Base-by-base conservation (phyloP, 1,140 invertebrate genomes). In the Pseudachorutes palmiensis region DNA sequence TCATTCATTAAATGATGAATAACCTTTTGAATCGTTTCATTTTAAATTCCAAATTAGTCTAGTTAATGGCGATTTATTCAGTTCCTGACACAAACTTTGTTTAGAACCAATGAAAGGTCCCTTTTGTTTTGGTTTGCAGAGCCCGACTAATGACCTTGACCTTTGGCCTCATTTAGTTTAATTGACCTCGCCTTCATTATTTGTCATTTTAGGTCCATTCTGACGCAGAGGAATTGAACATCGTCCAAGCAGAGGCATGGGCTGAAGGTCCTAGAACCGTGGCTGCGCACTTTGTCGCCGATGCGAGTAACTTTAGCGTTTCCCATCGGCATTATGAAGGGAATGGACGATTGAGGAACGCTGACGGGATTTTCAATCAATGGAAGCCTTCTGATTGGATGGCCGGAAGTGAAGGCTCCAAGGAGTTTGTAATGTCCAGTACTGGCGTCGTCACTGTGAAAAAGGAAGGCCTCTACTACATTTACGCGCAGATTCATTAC, bases 391-490 rank as follows among this genome's bases (percentile, higher is more conserved):
- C 77, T 26, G 72, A 77, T 41, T 84, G 82, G 82, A 80, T 82
- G 33, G 65, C 75, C 2, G 73, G 77, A 30, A 74, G 79, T 2
- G 64, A 67, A 55, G 62, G 51, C 28, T 55, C 55, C 0, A 70
- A 70, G 36, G 57, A 36, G 2, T 71, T 74, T 41, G 67, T 80
- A 24, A 81, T 83, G 66, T 66, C 72, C 0, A 67, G 80, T 12
- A 65, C 76, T 0, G 85, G 85, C 1, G 75, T 77, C 14, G 70
- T 86, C 1, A 82, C 80, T 0, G 79, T 87, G 2, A 79, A 80
- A 48, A 81, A 84, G 59, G 62, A 80, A 22, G 85, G 86, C 49
- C 73, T 87, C 2, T 87, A 87, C 75, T 81, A 86, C 62, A 78
- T 84, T n/a, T 87, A 87, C 74, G 83, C 83, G 1, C 86, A 87